Evolutionary conservation across 2,888 invertebrate genomes (phyloP).

Genomic region (Caenorhabditis zanzibari): DNA sequence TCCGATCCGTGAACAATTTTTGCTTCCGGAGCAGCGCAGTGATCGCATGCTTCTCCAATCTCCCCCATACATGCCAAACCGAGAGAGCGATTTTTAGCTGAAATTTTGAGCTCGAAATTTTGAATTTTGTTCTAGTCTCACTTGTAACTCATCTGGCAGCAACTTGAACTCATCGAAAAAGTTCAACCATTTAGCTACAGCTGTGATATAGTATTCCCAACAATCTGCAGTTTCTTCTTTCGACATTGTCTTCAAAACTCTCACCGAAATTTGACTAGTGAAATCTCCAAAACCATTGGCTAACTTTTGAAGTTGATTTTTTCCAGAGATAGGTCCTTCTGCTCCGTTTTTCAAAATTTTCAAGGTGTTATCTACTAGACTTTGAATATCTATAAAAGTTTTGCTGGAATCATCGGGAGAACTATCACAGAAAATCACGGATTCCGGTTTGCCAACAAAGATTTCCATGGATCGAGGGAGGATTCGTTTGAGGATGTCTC

Average conservation of each 20-base stretch:
- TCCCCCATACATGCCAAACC: conserved; percentile 49
- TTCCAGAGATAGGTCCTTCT: conserved; percentile 1
- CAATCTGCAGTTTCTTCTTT: conserved; percentile 26
- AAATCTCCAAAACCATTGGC: conserved; percentile 12
- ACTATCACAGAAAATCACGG: conserved; percentile 19
- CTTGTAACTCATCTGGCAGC: conserved; percentile 50
- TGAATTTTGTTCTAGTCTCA: background rate
- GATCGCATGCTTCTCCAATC: conserved; percentile 49
- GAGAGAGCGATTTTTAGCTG: conserved; percentile 50
- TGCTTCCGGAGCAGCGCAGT: conserved; percentile 35
- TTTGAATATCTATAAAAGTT: conserved; percentile 17
- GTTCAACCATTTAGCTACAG: conserved; percentile 54
- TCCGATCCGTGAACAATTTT: conserved; percentile 19
- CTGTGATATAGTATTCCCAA: conserved; percentile 45
- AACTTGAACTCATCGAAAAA: conserved; percentile 54
- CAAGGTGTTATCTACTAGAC: conserved; percentile 1
- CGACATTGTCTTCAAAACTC: conserved; percentile 14
- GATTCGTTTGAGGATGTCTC: conserved; percentile 28
- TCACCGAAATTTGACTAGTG: conserved; percentile 15
- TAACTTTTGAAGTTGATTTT: conserved; percentile 21
- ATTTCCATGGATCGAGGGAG: conserved; percentile 18
- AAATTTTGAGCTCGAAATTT: background rate
- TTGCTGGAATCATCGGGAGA: background rate
- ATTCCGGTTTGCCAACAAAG: conserved; percentile 24
- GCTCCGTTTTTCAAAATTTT: conserved; percentile 25